Conservation (phyloP, 1,140 invertebrate species). For the Centruroides sculpturatus region DNA sequence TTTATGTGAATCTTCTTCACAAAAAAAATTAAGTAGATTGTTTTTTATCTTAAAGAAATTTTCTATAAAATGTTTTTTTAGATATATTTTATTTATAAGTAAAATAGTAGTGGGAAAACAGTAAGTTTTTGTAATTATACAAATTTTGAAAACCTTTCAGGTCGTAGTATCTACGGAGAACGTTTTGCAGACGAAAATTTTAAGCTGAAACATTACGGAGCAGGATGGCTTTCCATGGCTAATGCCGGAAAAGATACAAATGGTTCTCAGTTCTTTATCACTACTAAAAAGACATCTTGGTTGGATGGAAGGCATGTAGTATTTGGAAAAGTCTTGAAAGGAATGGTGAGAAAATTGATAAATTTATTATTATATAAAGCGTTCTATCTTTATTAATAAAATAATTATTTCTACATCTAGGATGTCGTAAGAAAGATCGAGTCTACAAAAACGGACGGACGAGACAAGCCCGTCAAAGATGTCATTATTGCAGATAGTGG, state of each 20-base stretch:
- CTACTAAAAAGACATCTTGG: conserved; percentile 80
- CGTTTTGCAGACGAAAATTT: conserved; percentile 95
- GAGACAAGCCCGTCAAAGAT: conserved; percentile 33
- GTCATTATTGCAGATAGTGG: conserved; percentile 28
- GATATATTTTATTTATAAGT: no score
- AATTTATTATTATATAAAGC: not conserved
- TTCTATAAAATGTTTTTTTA: no score
- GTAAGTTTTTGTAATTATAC: not conserved
- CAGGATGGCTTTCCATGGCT: conserved; percentile 89
- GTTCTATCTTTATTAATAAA: not conserved
- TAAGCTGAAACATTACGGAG: conserved; percentile 65
- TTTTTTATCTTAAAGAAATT: no score
- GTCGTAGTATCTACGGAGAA: conserved; percentile 79
- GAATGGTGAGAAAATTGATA: conserved; percentile 41
- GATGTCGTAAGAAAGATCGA: conserved; percentile 40
- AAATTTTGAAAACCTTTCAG: conserved; percentile 32
- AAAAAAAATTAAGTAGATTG: no score
- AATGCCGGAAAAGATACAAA: conserved; percentile 89
- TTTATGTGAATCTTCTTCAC: no score
- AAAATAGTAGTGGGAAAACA: no score
- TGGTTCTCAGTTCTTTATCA: conserved; percentile 97
- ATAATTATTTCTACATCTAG: conserved; percentile 22
- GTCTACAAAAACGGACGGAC: conserved; percentile 25
- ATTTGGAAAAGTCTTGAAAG: conserved; percentile 50
- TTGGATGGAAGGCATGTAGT: conserved; percentile 61